Conservation (phyloP, 2,113 vertebrate species). For the Nycticorax nycticorax region DNA sequence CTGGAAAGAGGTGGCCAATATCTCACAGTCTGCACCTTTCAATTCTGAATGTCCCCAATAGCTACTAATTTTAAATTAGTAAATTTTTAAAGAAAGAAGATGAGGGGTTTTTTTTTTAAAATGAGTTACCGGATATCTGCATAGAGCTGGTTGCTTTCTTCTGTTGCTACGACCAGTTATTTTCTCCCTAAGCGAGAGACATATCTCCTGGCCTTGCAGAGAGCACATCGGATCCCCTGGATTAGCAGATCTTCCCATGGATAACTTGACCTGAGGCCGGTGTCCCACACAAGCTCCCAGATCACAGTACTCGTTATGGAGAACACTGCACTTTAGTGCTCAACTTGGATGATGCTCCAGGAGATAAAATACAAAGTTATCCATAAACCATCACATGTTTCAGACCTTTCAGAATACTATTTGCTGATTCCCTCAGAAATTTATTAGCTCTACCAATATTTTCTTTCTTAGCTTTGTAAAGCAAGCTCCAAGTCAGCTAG, state of each 20-base stretch:
- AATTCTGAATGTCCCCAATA: not conserved
- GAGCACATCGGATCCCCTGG: not conserved
- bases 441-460: slow-evolving; percentile 78
- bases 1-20: not conserved
- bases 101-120: no score
- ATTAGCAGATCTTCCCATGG: slow-evolving; percentile 44
- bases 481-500: slow-evolving; percentile 69
- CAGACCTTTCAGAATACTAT: slow-evolving; percentile 52
- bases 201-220: not conserved
- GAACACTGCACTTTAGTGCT: slow-evolving; percentile 33
- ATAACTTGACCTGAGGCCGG: not conserved
- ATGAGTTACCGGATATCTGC: not conserved
- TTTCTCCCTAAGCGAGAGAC: not conserved
- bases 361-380: slow-evolving; percentile 56
- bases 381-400: slow-evolving; percentile 49
- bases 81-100: not conserved
- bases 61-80: not conserved
- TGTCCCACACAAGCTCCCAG: not conserved
- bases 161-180: not conserved
- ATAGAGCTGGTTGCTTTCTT: not conserved
- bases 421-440: slow-evolving; percentile 69
- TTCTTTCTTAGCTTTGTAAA: slow-evolving; percentile 75
- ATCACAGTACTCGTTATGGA: slow-evolving; percentile 8
- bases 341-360: not conserved
- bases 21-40: not conserved